Percentiles rank a stretch among this genome's conserved stretches.
These are phyloP conservation scores for Mesochorus sp. DNA, from an alignment of 2,888 invertebrate genomes.

Conservation along the genomic window DNA sequence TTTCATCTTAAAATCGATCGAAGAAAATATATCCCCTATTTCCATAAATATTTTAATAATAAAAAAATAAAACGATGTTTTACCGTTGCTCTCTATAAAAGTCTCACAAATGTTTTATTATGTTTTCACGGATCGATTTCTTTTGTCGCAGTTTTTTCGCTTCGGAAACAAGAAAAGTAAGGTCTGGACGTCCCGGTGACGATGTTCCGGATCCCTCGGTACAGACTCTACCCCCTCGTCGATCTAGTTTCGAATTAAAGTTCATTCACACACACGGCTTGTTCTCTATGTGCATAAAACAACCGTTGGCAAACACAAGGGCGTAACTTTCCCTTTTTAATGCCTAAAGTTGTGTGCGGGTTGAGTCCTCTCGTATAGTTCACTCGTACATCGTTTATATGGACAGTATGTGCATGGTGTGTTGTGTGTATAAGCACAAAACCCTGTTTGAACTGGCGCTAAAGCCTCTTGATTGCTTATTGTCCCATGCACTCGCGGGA, in stretches of 20 bases:
- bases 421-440: neutral
- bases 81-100: constrained; percentile 11
- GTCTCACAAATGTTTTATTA: constrained; percentile 17
- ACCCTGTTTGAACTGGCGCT: constrained; percentile 39
- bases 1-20: neutral
- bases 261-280: constrained; percentile 60
- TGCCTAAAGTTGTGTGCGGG: neutral
- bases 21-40: neutral
- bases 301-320: neutral
- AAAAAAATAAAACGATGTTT: constrained; percentile 2
- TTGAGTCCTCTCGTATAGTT: neutral
- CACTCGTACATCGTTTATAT: neutral
- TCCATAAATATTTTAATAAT: neutral
- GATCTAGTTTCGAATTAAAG: constrained; percentile 64
- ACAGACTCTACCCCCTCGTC: constrained; percentile 6
- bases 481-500: constrained; percentile 58
- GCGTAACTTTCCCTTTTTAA: neutral
- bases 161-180: constrained; percentile 43
- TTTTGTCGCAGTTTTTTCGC: constrained; percentile 12
- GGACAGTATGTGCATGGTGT: constrained; percentile 7
- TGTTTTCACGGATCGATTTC: constrained; percentile 15
- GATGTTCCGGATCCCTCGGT: neutral
- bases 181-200: constrained; percentile 48
- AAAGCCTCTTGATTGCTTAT: constrained; percentile 66
- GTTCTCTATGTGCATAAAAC: constrained; percentile 28